Conservation (phyloP, 2,888 invertebrate species). For the Xestoiulus laeticollis region DNA sequence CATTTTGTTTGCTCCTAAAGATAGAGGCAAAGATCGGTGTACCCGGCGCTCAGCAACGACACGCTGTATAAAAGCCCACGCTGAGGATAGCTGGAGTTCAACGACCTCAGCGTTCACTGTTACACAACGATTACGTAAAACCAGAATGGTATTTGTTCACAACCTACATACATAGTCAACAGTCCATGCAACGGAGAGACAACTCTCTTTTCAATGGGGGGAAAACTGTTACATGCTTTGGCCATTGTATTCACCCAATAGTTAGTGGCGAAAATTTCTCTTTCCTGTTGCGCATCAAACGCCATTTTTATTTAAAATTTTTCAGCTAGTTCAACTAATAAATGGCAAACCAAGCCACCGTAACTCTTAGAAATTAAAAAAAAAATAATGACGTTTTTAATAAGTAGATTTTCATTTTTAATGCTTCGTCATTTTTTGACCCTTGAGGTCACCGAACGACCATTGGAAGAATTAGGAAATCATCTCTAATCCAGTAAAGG, state of each 20-base stretch:
- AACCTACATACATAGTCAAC: slow-evolving; percentile 26
- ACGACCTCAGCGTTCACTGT: slow-evolving; percentile 49
- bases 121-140: slow-evolving; percentile 50
- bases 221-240: slow-evolving; percentile 17
- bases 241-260: not conserved
- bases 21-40: slow-evolving; percentile 26
- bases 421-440: not conserved
- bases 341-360: not conserved
- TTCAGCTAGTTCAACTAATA: not conserved
- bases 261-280: slow-evolving; percentile 12
- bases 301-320: not conserved
- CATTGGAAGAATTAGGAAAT: not conserved
- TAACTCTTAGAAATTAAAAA: not conserved
- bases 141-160: slow-evolving; percentile 30
- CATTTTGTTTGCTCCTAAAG: slow-evolving; percentile 4
- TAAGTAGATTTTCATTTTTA: not conserved
- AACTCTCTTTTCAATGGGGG: not conserved
- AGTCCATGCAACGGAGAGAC: slow-evolving; percentile 1
- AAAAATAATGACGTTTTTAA: not conserved
- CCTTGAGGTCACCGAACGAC: not conserved
- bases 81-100: slow-evolving; percentile 44
- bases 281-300: slow-evolving; percentile 20
- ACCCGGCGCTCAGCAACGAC: not conserved
- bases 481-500: not conserved
- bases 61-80: not conserved